Evolutionary conservation across 2,797 vertebrate species (phyloP), one percentile per base, ranked within the genome.

Genomic region (Neoniphon sammara): DNA sequence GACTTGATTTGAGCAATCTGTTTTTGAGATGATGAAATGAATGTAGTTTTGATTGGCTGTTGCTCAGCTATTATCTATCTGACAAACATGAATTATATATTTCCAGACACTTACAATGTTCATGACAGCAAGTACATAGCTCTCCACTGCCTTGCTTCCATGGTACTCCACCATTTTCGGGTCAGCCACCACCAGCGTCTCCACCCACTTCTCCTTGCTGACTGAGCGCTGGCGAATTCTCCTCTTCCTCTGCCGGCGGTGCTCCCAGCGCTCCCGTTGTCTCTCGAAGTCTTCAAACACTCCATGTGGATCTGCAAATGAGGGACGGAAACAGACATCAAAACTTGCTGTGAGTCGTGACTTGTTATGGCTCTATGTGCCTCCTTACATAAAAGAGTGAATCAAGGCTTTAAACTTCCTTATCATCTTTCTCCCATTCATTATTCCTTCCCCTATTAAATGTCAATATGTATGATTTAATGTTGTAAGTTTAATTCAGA

Each of bases 201-300:
- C 98, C 89, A 99, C 97, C 98, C 98, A 99, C 87, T 96, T 98
- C 90, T 99, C 97, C 70, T 89, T 94, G 94, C 97, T 99, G 89
- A 98, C 83, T 0, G 98, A 99, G 49, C 97, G 96, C 20, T 87
- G 93, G 42, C 53, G 88, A 1, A 96, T 92, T 14, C 93, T 93
- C 4, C 93, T 92, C 3, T 63, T 87, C 18, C 83, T 78, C 42
- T 44, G 91, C 70, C 93, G 93, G 14, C 74, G 91, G 30, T 76
- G 92, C 65, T 98, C 94, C 97, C 96, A 97, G 0, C 79, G 89
- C 23, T 96, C 95, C 60, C 96, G 92, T 66, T 80, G 89, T 42
- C 87, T 85, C 82, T 97, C 96, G 0, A 39, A 79, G 56, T 72
- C 86, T 54, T 85, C 83, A 21, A 84, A 67, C 56, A 77, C 85